Base-by-base conservation (phyloP, 2,797 vertebrate species). In the Limnodromus scolopaceus region DNA sequence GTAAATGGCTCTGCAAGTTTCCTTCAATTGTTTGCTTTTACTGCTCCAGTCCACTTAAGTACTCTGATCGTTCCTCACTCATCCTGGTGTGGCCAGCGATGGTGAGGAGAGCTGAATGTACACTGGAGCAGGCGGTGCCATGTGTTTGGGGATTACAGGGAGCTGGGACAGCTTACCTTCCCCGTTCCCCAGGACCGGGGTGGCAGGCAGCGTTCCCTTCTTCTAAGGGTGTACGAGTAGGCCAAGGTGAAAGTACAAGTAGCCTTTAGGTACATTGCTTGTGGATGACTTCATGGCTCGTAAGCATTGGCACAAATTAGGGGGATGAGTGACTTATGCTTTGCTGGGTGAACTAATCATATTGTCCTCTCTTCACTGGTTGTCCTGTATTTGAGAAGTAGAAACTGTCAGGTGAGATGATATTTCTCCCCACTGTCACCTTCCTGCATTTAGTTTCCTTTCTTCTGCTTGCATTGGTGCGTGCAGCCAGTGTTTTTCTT, bases 121-220 rank as follows among this genome's bases (percentile, higher is more conserved):
- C 1, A 4, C 45, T n/a, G 43, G 64, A 84, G 51, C 32, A 76
- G 20, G 28, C 0, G 0, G 11, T 69, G 51, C 48, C 46, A 2
- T 11, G 2, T 15, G 10, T 38, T 71, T 58, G 46, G 61, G n/a
- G 8, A 28, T 53, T 66, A 20, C 15, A 45, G 38, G 30, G 19
- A 58, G 60, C 27, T 1, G 1, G 48, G 28, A 23, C 2, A 57
- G 5, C 2, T 88, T 64, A 7, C 17, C 32, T 28, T 64, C 41
- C 22, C 25, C 0, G 0, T 45, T 65, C 45, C 16, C 9, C 30
- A 43, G n/a, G 41, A 16, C 10, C 24, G 14, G 36, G 36, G 18
- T 16, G 13, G 23, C 36, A 49, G 4, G 16, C 5, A 19, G 4
- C 4, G 1, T 30, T 76, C 55, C 15, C 39, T 58, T 65, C 54